These are phyloP conservation scores for Ectemnius lituratus DNA, from an alignment of 2,888 invertebrate genomes.

Conservation along the genomic window DNA sequence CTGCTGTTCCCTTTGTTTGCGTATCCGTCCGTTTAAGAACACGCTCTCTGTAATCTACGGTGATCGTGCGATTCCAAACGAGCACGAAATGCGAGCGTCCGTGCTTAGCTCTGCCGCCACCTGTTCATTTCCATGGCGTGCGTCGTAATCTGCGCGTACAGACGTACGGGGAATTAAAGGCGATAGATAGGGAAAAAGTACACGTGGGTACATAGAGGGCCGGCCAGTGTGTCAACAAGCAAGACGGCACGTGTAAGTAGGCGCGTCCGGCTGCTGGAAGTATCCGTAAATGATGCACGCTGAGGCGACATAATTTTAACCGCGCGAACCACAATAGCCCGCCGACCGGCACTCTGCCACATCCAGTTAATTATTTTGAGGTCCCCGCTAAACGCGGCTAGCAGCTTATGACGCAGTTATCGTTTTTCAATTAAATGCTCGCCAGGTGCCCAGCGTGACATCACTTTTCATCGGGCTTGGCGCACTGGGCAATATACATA, in stretches of 20 bases:
- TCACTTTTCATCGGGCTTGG: neutral
- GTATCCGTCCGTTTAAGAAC: neutral
- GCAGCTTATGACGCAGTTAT: slow-evolving; percentile 32
- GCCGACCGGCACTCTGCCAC: slow-evolving; percentile 10
- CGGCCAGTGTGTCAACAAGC: no score
- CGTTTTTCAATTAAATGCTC: slow-evolving; percentile 44
- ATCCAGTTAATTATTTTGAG: slow-evolving; percentile 50
- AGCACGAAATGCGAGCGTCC: no score
- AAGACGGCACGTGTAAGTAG: neutral
- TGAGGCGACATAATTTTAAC: slow-evolving; percentile 18
- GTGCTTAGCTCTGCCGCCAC: no score
- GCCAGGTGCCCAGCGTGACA: slow-evolving; percentile 11
- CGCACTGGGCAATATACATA: no score
- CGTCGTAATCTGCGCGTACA: no score
- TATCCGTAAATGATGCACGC: neutral
- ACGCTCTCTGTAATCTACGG: no score
- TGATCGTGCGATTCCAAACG: no score
- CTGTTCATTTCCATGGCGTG: no score
- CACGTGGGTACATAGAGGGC: no score
- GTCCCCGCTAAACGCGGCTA: slow-evolving; percentile 23
- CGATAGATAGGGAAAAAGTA: no score
- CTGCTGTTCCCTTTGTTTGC: neutral
- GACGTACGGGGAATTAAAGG: no score
- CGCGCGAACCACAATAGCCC: slow-evolving; percentile 31
- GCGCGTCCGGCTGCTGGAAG: neutral